These are phyloP conservation scores for Carollia perspicillata DNA, from an alignment of 2,113 vertebrate species.

Conservation along the genomic window DNA sequence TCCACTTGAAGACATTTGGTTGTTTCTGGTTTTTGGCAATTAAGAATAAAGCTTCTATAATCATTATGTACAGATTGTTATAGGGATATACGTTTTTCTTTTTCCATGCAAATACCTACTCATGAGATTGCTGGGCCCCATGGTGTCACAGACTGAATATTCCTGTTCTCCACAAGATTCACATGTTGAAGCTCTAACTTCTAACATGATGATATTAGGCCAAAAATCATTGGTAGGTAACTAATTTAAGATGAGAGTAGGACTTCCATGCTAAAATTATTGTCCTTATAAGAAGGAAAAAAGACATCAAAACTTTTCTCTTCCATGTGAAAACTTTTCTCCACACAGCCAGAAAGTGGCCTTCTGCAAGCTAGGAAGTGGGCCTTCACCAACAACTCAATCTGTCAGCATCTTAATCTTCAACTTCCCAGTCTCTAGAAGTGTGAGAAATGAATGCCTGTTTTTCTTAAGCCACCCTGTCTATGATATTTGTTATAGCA, in stretches of 20 bases:
- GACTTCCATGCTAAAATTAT: background rate
- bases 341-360: background rate
- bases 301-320: background rate
- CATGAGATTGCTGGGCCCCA: background rate
- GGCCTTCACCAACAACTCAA: background rate
- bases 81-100: background rate
- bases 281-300: background rate
- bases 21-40: background rate
- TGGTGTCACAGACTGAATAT: background rate
- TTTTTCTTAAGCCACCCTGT: background rate
- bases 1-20: background rate
- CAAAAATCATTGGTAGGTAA: background rate
- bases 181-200: background rate
- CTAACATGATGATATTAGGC: background rate
- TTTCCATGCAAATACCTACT: background rate
- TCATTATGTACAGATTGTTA: background rate
- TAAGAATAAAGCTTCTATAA: background rate
- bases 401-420: background rate
- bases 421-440: background rate
- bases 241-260: background rate
- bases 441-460: background rate
- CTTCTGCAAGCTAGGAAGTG: background rate
- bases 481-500: background rate
- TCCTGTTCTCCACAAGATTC: background rate
- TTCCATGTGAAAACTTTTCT: background rate